phyloP scores from a whole-genome alignment of 1,140 invertebrate genomes.

The Acromyrmex charruanus region DNA sequence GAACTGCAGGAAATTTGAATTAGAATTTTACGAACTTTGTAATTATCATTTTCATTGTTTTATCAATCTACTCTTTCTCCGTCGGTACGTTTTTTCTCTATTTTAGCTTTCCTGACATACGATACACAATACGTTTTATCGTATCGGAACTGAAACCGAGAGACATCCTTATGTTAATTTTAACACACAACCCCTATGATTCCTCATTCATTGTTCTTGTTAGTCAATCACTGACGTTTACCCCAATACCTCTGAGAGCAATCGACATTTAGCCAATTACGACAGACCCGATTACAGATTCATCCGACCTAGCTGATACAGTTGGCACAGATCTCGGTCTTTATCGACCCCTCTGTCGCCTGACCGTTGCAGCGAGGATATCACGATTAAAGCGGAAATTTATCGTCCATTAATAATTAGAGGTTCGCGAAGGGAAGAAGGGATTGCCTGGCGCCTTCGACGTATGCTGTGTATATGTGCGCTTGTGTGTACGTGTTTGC shows the following conservation, averaged over 20 bases:
- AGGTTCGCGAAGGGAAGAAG: constrained; percentile 38
- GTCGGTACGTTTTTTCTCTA: too few relatives aligned
- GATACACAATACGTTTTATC: background rate
- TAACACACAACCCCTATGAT: background rate
- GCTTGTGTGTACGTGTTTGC: background rate
- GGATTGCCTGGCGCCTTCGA: constrained; percentile 8
- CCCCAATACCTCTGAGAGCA: constrained; percentile 7
- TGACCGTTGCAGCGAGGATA: constrained; percentile 31
- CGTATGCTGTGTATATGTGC: background rate
- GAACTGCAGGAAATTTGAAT: background rate
- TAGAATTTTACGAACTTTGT: background rate
- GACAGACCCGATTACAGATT: constrained; percentile 53
- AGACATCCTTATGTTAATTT: constrained; percentile 35
- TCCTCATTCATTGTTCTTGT: constrained; percentile 14
- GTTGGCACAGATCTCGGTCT: constrained; percentile 64
- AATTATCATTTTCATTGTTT: constrained; percentile 5
- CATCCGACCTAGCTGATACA: constrained; percentile 40
- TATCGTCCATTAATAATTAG: constrained; percentile 71
- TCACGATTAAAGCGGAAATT: constrained; percentile 67
- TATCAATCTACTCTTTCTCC: background rate
- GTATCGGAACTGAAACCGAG: background rate
- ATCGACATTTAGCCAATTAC: constrained; percentile 54
- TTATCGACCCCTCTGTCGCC: constrained; percentile 41
- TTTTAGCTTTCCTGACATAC: background rate
- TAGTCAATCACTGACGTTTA: constrained; percentile 18